Percentiles rank a stretch among this genome's conserved stretches.
phyloP scores from a whole-genome alignment of 2,888 invertebrate species.

The Cheiracanthium punctorium region DNA sequence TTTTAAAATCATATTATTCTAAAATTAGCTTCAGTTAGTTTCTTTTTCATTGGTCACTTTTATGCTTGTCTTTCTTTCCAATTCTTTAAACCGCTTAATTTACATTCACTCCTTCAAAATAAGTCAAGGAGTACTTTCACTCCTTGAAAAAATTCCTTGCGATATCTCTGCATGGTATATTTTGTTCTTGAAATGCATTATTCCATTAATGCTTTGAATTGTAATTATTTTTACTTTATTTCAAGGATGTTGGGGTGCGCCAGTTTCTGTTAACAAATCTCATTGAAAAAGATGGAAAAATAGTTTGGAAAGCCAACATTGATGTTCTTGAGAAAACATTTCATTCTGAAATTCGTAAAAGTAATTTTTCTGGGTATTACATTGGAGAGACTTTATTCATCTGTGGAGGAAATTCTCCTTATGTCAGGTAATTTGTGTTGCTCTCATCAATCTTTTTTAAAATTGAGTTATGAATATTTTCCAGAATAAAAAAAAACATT shows the following conservation, averaged over 20 bases:
- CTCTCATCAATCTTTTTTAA: too few species aligned
- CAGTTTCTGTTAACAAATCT: constrained; percentile 92
- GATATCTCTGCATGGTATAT: neutral
- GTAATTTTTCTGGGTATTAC: constrained; percentile 79
- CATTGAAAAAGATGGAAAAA: constrained; percentile 81
- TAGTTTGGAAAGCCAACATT: constrained; percentile 88
- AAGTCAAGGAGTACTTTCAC: too few species aligned
- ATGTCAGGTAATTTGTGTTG: constrained; percentile 76
- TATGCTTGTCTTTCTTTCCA: too few species aligned
- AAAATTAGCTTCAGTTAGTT: too few species aligned
- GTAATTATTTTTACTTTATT: neutral
- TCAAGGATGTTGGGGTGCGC: constrained; percentile 76
- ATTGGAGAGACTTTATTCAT: constrained; percentile 87
- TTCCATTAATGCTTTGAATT: neutral
- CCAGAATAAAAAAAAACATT: too few species aligned
- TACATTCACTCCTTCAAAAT: too few species aligned
- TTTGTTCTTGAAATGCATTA: neutral
- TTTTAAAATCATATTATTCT: too few species aligned
- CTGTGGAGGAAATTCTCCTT: constrained; percentile 81
- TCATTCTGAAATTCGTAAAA: constrained; percentile 80
- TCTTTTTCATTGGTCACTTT: too few species aligned
- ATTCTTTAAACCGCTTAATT: too few species aligned
- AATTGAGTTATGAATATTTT: too few species aligned
- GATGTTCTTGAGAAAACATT: constrained; percentile 83
- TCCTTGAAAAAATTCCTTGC: neutral